phyloP scores from a whole-genome alignment of 2,113 vertebrate genomes.

The Gobiocypris rarus region DNA sequence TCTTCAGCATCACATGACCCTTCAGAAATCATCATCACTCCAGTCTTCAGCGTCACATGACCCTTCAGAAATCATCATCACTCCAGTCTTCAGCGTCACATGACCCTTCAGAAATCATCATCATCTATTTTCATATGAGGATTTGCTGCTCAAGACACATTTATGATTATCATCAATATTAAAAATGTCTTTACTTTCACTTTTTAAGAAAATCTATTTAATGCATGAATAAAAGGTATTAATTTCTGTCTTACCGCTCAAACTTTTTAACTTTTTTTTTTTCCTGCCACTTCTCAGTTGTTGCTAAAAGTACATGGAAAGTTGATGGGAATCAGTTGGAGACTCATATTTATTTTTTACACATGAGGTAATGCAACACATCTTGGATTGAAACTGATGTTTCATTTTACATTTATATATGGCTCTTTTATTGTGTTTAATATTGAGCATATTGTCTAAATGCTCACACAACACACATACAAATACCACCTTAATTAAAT shows the following conservation, averaged over 20 bases:
- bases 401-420: not conserved
- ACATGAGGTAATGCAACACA: not conserved
- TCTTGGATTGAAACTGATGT: not conserved
- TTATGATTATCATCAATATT: too few species aligned
- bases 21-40: too few species aligned
- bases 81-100: not conserved
- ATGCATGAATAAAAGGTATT: not conserved
- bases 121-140: not conserved
- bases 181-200: not conserved
- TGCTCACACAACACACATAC: slow-evolving; percentile 55
- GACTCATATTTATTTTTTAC: not conserved
- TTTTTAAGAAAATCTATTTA: not conserved
- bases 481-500: slow-evolving; percentile 66
- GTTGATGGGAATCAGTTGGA: not conserved
- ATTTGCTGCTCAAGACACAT: not conserved
- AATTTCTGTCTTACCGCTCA: not conserved
- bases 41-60: too few species aligned
- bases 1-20: too few species aligned
- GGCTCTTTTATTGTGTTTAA: slow-evolving; percentile 49
- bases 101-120: not conserved
- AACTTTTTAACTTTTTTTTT: not conserved
- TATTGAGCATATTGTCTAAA: slow-evolving; percentile 47
- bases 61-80: too few species aligned
- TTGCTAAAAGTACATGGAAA: not conserved
- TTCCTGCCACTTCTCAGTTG: too few species aligned